Evolutionary conservation across 2,797 vertebrate species (phyloP), one percentile per base, ranked within the genome.

Genomic region (Pipistrellus pipistrellus): DNA sequence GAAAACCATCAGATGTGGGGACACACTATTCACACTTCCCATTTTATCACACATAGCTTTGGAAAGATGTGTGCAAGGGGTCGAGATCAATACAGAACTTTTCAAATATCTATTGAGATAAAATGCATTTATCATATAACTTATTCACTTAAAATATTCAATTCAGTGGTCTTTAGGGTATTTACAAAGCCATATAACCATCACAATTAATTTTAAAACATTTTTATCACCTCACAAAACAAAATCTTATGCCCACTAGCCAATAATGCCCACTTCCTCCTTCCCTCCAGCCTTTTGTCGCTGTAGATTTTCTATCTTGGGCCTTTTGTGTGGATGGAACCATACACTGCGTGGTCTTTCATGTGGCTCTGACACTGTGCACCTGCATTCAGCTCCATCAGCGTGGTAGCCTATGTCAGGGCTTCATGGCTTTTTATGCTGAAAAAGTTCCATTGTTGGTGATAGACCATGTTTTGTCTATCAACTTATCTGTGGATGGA

Each of bases 381-480:
- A 13, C 4, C 12, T 4, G 53, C 35, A 4, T 59, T 62, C 9
- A 46, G 57, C 12, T 30, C 21, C 25, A 10, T 15, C 59, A 2
- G 13, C 0, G 1, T 30, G 4, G n/a, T 21, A 13, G 23, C 1
- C 21, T 1, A 3, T 14, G 17, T 23, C 57, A n/a, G n/a, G 3
- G 3, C 59, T 14, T n/a, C 12, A 0, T 2, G 55, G 38, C 35
- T 30, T 69, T 18, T 32, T 4, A 17, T 0, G 62, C 48, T 21
- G 2, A 30, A 44, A 4, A 21, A 4, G 10, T 8, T 35, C 20
- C 17, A 10, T 11, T 17, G n/a, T 10, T 21, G 8, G 46, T 62
- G 17, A 18, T 0, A 12, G 9, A 46, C 12, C 35, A 3, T 11
- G 0, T 32, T 41, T 51, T 21, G 51, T 25, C 32, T 25, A 10